Base-by-base conservation (phyloP, 92 coral and sea anemone species). In the Phenganax subtilis region DNA sequence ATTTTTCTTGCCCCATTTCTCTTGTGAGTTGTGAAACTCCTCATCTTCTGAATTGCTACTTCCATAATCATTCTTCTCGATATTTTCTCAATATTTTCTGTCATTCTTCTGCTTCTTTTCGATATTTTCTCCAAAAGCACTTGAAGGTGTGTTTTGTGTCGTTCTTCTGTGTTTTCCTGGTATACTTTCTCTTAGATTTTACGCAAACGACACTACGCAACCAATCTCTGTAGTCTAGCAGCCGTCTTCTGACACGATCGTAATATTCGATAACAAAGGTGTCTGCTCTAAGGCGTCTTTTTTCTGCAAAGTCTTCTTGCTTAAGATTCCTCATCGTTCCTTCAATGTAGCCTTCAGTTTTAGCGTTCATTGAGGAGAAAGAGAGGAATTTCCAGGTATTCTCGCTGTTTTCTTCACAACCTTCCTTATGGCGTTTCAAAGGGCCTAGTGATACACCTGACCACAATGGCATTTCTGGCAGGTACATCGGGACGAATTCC, bases 201-300 rank as follows among this genome's bases (percentile, higher is more conserved):
- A 14, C 8, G 8, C 5, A 4, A 9, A 15, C 6, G 29, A 15
- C 20, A 68, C 47, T 28, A 14, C 29, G 74, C 14, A 68, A 68
- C 12, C 74, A 70, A 72, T 72, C 88, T 4, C 81, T 85, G 61
- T 2, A 86, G n/a, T 81, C 82, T 15, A 83, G 89, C 65, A 72
- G 47, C 10, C 89, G 70, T 55, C 70, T 76, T 51, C 85, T 67
- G 0, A 86, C 27, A 29, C 64, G 72, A 0, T 27, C n/a, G n/a
- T 72, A 81, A 53, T 82, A 81, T 31, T 72, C 60, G 8, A 65
- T 12, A 17, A 86, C 89, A 75, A 86, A 86, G 56, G 77, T 74
- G 62, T 86, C 86, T 5, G 82, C 80, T 53, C 88, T 59, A 11
- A 86, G 65, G 28, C 82, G 88, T 62, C 64, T 83, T 86, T 76